Evolutionary conservation across 2,888 invertebrate species (phyloP), one percentile per base, ranked within the genome.

Genomic region (Drosophila imparisetae): DNA sequence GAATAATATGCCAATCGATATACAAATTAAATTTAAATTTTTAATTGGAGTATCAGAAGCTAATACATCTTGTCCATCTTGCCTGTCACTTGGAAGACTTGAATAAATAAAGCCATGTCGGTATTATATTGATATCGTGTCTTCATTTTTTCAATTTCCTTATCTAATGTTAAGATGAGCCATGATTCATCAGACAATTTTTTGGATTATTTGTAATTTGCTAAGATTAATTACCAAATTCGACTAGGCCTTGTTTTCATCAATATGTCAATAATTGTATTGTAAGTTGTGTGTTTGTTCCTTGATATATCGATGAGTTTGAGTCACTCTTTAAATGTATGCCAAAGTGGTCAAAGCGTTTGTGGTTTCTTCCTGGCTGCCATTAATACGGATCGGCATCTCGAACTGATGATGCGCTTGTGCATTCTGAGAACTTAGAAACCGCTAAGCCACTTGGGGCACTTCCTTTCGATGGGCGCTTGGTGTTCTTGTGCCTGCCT

Each of bases 361-460:
- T 40, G 2, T 13, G 55, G 34, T 21, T 30, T 48, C 45, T 45
- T 42, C 24, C 36, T 24, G 53, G 24, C 24, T 40, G 49, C 48
- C 27, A 54, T 54, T 64, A 64, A 72, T 72, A 64, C 53, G 30
- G 53, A 58, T 72, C 49, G 55, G 55, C 55, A 67, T 34, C 50
- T 32, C 48, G 42, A 53, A 21, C 60, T 13, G 65, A 59, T 66
- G 72, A 81, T 81, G 81, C 66, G 81, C 62, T 52, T 53, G 4
- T 75, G 86, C 89, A 86, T 84, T 84, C 84, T 65, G 59, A 72
- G 84, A 84, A 84, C 66, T 69, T 48, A 48, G 21, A 48, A 67
- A 53, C 55, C 68, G 55, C 58, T 74, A 69, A 66, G 52, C 64
- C 66, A 64, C 36, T 78, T 61, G 58, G 70, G 66, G 50, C 58